Conservation (phyloP, 2,888 invertebrate species). For the Stenurella melanura region DNA sequence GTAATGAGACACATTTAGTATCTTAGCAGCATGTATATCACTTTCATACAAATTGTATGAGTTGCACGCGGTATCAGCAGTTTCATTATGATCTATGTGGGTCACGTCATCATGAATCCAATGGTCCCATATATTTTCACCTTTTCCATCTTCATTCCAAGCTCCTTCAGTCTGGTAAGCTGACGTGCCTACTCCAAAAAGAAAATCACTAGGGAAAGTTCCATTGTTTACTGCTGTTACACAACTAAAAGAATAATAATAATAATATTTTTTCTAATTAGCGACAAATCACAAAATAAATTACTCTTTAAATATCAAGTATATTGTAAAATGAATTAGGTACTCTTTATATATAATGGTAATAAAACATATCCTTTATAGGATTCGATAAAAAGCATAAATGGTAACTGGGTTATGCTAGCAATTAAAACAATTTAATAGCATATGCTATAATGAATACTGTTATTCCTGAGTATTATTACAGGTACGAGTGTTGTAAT, state of each 20-base stretch:
- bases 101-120: slow-evolving; percentile 76
- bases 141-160: slow-evolving; percentile 74
- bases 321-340: no score
- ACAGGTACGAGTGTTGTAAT: no score
- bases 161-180: slow-evolving; percentile 59
- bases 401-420: no score
- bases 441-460: no score
- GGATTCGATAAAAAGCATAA: no score
- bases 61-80: slow-evolving; percentile 79
- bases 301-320: no score
- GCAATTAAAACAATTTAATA: no score
- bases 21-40: slow-evolving; percentile 76
- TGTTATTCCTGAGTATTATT: no score
- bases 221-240: background rate
- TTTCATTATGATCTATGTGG: slow-evolving; percentile 74
- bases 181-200: background rate
- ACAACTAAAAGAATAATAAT: background rate
- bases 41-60: slow-evolving; percentile 79
- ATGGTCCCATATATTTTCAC: slow-evolving; percentile 81
- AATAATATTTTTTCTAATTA: no score
- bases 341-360: no score
- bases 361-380: no score
- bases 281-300: no score
- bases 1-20: slow-evolving; percentile 76
- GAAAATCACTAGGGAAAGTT: background rate